These are phyloP conservation scores for Ameiurus melas DNA, from an alignment of 2,113 vertebrate genomes.

Conservation along the genomic window DNA sequence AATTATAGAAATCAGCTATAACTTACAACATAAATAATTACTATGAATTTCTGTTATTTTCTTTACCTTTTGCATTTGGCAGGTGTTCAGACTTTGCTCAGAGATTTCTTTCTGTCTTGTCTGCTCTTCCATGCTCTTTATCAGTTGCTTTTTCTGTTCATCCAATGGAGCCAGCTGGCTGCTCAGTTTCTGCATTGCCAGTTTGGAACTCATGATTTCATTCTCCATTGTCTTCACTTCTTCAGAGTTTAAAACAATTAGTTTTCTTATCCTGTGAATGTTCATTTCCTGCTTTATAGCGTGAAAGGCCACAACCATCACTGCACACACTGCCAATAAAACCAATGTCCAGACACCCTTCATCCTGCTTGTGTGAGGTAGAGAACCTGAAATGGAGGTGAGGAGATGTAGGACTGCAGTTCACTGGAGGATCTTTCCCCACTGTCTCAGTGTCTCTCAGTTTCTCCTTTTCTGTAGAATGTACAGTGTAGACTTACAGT, in stretches of 20 bases:
- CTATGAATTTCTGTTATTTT: not conserved
- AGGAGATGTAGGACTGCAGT: not conserved
- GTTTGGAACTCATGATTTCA: constrained; percentile 38
- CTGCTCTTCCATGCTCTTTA: not conserved
- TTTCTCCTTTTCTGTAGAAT: not conserved
- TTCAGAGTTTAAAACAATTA: not conserved
- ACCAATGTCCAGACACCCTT: not conserved
- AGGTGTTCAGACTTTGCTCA: constrained; percentile 45
- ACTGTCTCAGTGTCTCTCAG: not conserved
- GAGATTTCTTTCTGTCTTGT: accelerated
- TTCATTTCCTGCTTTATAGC: not conserved
- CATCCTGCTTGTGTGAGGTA: not conserved
- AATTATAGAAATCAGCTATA: not conserved
- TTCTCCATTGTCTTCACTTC: constrained; percentile 37
- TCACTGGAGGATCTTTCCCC: not conserved
- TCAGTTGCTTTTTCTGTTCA: not conserved
- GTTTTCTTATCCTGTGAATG: not conserved
- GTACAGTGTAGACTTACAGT: not conserved
- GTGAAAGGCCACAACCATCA: not conserved
- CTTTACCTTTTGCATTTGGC: constrained; percentile 60
- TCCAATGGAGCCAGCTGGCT: accelerated
- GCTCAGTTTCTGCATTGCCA: constrained; percentile 32
- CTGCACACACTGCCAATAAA: not conserved
- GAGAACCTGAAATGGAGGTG: not conserved
- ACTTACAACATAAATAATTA: not conserved